Percentiles rank a stretch among this genome's conserved stretches.
phyloP scores from a whole-genome alignment of 2,797 vertebrate genomes.

The Xiphorhynchus erythropygius region DNA sequence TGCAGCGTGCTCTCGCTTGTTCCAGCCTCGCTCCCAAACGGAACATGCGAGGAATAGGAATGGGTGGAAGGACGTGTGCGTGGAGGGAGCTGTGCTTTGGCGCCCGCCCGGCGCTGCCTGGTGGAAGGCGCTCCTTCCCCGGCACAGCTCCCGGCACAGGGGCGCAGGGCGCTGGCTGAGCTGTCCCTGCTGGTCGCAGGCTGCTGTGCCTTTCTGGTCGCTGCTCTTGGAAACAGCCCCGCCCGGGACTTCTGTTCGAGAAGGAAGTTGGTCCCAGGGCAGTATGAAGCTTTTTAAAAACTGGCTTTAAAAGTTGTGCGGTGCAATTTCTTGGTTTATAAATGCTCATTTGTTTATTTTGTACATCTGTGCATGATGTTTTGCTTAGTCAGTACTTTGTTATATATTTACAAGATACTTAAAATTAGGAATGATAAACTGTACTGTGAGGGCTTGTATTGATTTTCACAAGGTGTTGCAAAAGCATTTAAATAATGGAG shows the following conservation, averaged over 20 bases:
- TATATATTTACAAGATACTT: background rate
- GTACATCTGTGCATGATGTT: background rate
- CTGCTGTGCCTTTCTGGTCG: background rate
- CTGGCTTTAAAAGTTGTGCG: background rate
- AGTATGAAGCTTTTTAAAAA: background rate
- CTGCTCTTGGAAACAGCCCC: background rate
- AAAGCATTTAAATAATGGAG: background rate
- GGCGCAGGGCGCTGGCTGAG: background rate
- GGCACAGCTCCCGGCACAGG: background rate
- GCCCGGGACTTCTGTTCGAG: background rate
- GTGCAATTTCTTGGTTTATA: background rate
- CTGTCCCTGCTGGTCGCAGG: background rate
- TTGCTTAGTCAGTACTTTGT: background rate
- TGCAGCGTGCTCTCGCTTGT: conserved; percentile 43
- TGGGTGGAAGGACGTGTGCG: background rate
- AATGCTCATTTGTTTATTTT: background rate
- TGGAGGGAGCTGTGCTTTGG: background rate
- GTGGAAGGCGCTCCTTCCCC: background rate
- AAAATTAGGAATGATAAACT: background rate
- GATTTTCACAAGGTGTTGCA: background rate
- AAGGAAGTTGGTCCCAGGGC: background rate
- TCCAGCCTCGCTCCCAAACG: background rate
- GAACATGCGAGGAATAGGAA: background rate
- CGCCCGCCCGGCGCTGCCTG: background rate
- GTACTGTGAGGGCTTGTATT: background rate